These are phyloP conservation scores for Magallana angulata DNA, from an alignment of 1,140 invertebrate species.

Conservation along the genomic window DNA sequence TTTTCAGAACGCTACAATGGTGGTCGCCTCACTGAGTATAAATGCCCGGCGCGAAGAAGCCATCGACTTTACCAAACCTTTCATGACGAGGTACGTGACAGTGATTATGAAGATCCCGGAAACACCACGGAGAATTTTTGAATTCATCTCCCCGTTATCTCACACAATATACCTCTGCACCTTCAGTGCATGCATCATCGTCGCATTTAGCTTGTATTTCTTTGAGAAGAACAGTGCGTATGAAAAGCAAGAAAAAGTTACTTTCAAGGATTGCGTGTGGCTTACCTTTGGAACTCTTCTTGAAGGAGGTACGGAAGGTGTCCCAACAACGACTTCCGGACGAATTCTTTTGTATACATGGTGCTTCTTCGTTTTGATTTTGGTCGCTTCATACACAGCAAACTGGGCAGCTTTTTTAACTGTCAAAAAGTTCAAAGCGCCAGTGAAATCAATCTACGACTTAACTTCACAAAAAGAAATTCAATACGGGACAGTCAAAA, in stretches of 20 bases:
- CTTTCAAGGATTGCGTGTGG: slow-evolving; percentile 71
- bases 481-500: slow-evolving; percentile 73
- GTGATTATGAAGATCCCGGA: slow-evolving; percentile 68
- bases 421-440: slow-evolving; percentile 75
- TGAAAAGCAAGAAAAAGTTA: slow-evolving; percentile 70
- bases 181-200: slow-evolving; percentile 82
- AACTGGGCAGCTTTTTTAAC: slow-evolving; percentile 78
- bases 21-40: slow-evolving; percentile 71
- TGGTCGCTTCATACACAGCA: slow-evolving; percentile 77
- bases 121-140: slow-evolving; percentile 86
- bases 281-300: slow-evolving; percentile 74
- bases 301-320: slow-evolving; percentile 64
- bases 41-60: slow-evolving; percentile 70
- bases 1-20: slow-evolving; percentile 73
- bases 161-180: slow-evolving; percentile 82
- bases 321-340: slow-evolving; percentile 68
- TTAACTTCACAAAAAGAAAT: slow-evolving; percentile 73
- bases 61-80: slow-evolving; percentile 75
- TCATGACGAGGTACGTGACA: slow-evolving; percentile 72
- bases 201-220: slow-evolving; percentile 93
- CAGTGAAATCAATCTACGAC: slow-evolving; percentile 75
- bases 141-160: slow-evolving; percentile 96
- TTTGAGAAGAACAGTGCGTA: slow-evolving; percentile 91
- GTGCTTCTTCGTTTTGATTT: slow-evolving; percentile 77
- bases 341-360: slow-evolving; percentile 73